phyloP scores from a whole-genome alignment of 2,888 invertebrate species.

The Pammene fasciana region DNA sequence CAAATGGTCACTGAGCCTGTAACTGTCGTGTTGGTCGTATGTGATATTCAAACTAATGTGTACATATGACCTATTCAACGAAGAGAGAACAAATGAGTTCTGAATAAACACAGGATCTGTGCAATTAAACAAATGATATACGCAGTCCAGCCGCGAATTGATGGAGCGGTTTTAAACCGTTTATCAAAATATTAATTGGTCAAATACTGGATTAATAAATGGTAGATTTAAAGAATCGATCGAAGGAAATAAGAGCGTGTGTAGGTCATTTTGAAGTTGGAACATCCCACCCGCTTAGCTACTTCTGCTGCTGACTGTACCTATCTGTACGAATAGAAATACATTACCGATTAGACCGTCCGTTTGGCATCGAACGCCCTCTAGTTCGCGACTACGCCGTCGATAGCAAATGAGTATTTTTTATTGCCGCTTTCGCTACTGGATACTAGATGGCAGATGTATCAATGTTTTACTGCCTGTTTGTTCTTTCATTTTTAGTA shows the following conservation, averaged over 20 bases:
- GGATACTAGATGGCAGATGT: conserved; percentile 57
- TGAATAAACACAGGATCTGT: conserved; percentile 29
- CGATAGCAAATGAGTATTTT: conserved; percentile 44
- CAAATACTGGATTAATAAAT: not conserved
- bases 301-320: too few species aligned
- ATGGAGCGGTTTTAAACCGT: conserved; percentile 4
- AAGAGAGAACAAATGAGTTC: conserved; percentile 19
- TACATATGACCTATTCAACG: conserved; percentile 13
- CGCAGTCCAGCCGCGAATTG: conserved; percentile 20
- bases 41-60: not conserved
- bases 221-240: not conserved
- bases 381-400: conserved; percentile 48
- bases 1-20: conserved; percentile 70
- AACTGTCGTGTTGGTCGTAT: conserved; percentile 48
- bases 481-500: not conserved
- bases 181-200: conserved; percentile 11
- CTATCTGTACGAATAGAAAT: too few species aligned
- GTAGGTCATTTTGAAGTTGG: too few species aligned
- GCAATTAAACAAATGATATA: conserved; percentile 19
- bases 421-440: conserved; percentile 51
- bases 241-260: not conserved
- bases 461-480: not conserved
- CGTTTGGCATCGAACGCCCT: conserved; percentile 48
- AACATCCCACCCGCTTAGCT: not conserved
- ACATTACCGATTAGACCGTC: not conserved